phyloP scores from a whole-genome alignment of 2,113 vertebrate genomes.

The Ceuthmochares aereus region DNA sequence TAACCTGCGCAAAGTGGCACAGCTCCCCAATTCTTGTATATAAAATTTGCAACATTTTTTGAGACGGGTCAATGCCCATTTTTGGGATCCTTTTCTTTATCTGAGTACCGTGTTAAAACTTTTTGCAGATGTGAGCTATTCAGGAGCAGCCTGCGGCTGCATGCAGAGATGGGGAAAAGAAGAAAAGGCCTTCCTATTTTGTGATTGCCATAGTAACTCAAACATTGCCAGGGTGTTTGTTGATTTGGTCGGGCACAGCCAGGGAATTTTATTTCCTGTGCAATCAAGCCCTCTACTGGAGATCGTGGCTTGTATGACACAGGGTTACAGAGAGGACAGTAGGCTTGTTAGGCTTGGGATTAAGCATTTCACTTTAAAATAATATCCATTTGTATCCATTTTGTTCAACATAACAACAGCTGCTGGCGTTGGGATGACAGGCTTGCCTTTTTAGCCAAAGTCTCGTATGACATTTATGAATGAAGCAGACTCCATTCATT shows the following conservation, averaged over 20 bases:
- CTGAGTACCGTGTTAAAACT: constrained; percentile 91
- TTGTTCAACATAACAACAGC: constrained; percentile 90
- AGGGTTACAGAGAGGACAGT: constrained; percentile 86
- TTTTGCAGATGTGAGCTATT: constrained; percentile 99
- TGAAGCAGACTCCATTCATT: constrained; percentile 78
- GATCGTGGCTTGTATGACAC: constrained; percentile 86
- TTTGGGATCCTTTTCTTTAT: constrained; percentile 88
- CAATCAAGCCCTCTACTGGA: constrained; percentile 89
- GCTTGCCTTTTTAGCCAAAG: constrained; percentile 78
- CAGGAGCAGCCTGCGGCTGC: constrained; percentile 93
- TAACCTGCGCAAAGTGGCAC: constrained; percentile 88
- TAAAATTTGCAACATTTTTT: constrained; percentile 95
- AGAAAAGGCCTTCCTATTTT: constrained; percentile 90
- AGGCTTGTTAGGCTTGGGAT: constrained; percentile 88
- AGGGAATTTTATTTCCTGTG: constrained; percentile 83
- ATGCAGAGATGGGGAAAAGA: constrained; percentile 90
- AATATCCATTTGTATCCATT: constrained; percentile 93
- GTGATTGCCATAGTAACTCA: constrained; percentile 96
- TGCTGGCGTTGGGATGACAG: constrained; percentile 79
- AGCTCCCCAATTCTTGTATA: constrained; percentile 86
- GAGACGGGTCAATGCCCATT: constrained; percentile 99
- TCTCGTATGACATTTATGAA: constrained; percentile 85
- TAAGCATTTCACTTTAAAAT: constrained; percentile 89
- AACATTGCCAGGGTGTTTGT: constrained; percentile 88
- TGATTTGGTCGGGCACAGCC: constrained; percentile 68